These are phyloP conservation scores for Rapana venosa DNA, from an alignment of 2,888 invertebrate genomes.

Conservation along the genomic window DNA sequence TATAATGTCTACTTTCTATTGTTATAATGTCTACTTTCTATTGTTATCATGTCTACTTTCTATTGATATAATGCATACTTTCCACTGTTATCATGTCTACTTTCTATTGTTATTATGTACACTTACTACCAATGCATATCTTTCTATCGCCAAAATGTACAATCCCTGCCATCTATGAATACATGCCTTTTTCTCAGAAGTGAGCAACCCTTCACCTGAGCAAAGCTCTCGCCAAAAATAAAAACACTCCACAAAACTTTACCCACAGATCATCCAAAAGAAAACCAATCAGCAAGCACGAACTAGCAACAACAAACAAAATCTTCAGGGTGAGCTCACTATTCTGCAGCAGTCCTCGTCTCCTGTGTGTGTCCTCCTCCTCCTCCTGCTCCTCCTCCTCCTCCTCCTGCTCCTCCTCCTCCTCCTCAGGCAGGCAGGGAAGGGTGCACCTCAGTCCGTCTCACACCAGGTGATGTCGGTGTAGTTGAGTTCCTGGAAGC, in stretches of 20 bases:
- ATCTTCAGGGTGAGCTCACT: not conserved
- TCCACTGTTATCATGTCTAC: not conserved
- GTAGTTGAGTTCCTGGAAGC: not conserved
- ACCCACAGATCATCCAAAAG: not conserved
- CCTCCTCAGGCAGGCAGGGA: not conserved
- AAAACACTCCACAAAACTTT: not conserved
- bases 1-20: not conserved
- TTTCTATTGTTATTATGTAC: not conserved
- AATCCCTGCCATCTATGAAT: not conserved
- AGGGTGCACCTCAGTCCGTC: not conserved
- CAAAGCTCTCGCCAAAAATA: not conserved
- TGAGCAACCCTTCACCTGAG: not conserved
- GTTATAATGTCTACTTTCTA: not conserved
- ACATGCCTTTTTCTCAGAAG: not conserved
- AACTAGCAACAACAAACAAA: too few relatives aligned
- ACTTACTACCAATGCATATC: not conserved
- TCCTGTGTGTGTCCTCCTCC: slow-evolving; percentile 11
- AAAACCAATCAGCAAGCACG: too few relatives aligned
- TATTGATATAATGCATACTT: not conserved
- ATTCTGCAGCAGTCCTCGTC: not conserved
- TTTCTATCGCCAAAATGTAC: not conserved
- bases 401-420: not conserved
- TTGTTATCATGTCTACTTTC: not conserved
- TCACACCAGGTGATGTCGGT: not conserved
- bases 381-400: not conserved